A percentile compares a stretch with the other conserved stretches of the same genome.
Conservation (phyloP, 2,113 vertebrate genomes). For the Onychostruthus taczanowskii region DNA sequence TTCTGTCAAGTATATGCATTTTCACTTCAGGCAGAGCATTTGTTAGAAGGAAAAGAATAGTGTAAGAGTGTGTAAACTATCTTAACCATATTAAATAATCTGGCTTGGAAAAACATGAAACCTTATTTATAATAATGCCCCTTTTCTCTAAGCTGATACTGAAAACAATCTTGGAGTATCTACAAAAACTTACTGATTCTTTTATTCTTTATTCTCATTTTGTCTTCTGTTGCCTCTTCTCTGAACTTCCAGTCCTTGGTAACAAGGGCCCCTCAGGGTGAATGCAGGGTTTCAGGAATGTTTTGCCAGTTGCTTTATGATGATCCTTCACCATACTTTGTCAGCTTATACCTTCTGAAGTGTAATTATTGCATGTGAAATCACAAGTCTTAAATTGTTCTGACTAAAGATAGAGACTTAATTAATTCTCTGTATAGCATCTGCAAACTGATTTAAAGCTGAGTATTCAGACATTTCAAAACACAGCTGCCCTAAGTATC, state of each 20-base stretch:
- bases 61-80: not conserved
- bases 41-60: not conserved
- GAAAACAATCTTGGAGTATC: not conserved
- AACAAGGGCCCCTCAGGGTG: not conserved
- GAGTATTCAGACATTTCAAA: not conserved
- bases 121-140: not conserved
- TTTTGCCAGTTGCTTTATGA: not conserved
- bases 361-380: not conserved
- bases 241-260: not conserved
- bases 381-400: not conserved
- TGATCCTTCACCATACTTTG: not conserved
- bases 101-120: not conserved
- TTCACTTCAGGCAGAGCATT: not conserved
- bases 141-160: not conserved
- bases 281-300: not conserved
- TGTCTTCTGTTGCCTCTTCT: not conserved
- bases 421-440: not conserved
- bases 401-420: not conserved
- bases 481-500: not conserved
- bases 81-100: not conserved
- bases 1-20: not conserved
- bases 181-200: not conserved
- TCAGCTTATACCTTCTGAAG: not conserved
- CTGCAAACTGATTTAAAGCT: not conserved
- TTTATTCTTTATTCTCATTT: not conserved